Base-by-base conservation (phyloP, 2,797 vertebrate species). In the Serranus cabrilla region DNA sequence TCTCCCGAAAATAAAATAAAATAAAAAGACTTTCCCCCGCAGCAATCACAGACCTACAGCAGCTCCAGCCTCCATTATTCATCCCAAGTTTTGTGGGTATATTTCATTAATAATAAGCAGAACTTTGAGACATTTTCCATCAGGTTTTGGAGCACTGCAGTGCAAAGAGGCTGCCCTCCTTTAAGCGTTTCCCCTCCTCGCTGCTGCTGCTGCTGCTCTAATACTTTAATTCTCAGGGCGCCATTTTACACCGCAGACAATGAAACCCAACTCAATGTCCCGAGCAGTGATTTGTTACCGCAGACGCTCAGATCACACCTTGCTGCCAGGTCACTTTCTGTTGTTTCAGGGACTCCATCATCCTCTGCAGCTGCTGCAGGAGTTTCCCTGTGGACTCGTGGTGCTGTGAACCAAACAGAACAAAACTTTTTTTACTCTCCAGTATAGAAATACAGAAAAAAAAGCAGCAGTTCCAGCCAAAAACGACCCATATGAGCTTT, bases 41-140 rank as follows among this genome's bases (percentile, higher is more conserved):
- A 76, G 72, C 55, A 31, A 50, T 76, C 34, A 16, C 31, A 37
- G 54, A 56, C 58, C 42, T 43, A 13, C 31, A 31, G 43, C 42
- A 37, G 59, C 49, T 74, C n/a, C 55, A 25, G 70, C 54, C 39
- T 57, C 17, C 34, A 50, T 62, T 69, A 71, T 81, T 81, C 57
- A 27, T 82, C 60, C 71, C 4, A n/a, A 56, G 40, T 71, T 66
- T 65, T 74, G 40, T 2, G 31, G 21, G 18, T 18, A 60, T 76
- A 23, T 83, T 88, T 83, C 58, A 87, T 76, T 84, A 62, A 84
- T 76, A 65, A 63, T 60, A 25, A 84, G n/a, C 67, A 47, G n/a
- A 83, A 65, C 50, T 82, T 64, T 73, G 43, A 57, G 42, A 51
- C 10, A 45, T 81, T 34, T 20, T 11, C 58, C 58, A 42, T 59